Evolutionary conservation across 2,797 vertebrate genomes (phyloP), one percentile per base, ranked within the genome.

Genomic region (Scarus forsteni): DNA sequence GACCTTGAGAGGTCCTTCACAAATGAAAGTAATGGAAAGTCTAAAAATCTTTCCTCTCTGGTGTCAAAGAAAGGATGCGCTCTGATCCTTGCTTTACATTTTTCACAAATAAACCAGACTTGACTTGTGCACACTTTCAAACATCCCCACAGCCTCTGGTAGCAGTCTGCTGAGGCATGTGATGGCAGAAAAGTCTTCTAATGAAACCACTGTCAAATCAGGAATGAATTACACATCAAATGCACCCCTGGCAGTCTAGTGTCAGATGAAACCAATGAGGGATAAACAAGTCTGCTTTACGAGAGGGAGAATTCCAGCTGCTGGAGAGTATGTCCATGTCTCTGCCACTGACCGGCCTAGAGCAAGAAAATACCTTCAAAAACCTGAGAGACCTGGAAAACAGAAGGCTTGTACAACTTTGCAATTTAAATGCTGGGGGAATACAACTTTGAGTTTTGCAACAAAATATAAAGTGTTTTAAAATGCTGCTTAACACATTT

Each of bases 31-130:
- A 75, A 78, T 54, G 65, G 58, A 42, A 70, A 79, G 42, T 58
- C 66, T 61, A 75, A 60, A 79, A 81, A 75, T 80, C 53, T 64
- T 63, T 48, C 61, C 67, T 70, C 56, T 76, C 72, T 81, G 65
- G 66, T 67, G 81, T 81, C 79, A 75, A 60, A 45, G 42, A 78
- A 69, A 76, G 71, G 73, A 73, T 43, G 42, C 71, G 45, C 80
- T 69, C 73, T 62, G 80, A 75, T 84, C 68, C 54, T 35, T 15
- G 62, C 73, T 76, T 56, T 39, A 66, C 60, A 61, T 67, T 81
- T 83, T 71, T 60, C 36, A 88, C 88, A 91, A 90, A 79, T 68
- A 78, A 92, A 92, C 58, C 91, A 92, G 91, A 86, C 86, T n/a
- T 35, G 73, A 73, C 75, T 54, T 53, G 71, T 66, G 75, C 65